Conservation (phyloP, 2,113 vertebrate species). For the Oophaga pumilio region DNA sequence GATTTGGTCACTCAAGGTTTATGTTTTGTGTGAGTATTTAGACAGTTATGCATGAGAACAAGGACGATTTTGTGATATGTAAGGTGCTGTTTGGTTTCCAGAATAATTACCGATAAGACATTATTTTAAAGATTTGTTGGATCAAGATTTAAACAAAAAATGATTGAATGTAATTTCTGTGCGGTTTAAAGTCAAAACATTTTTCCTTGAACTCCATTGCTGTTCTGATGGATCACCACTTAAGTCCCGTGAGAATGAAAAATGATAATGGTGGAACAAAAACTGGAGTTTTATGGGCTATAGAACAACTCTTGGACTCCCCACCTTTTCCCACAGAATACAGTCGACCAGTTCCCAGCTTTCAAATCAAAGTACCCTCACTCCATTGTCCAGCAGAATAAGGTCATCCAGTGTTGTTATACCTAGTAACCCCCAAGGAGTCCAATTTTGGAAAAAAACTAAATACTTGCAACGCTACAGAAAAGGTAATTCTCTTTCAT, state of each 20-base stretch:
- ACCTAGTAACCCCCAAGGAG: no score
- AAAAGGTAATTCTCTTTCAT: no score
- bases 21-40: background rate
- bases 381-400: no score
- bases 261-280: background rate
- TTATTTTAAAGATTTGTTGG: background rate
- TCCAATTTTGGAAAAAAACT: no score
- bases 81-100: background rate
- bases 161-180: background rate
- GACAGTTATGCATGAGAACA: slow-evolving; percentile 19
- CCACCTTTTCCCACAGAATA: no score
- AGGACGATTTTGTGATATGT: background rate
- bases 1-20: slow-evolving; percentile 10
- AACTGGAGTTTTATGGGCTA: no score
- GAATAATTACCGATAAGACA: background rate
- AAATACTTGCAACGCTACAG: no score
- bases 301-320: no score
- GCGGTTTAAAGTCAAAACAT: background rate
- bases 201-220: background rate
- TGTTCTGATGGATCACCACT: background rate
- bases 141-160: background rate
- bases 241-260: background rate
- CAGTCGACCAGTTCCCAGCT: no score
- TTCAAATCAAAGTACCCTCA: no score
- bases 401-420: no score